A percentile compares a stretch with the other conserved stretches of the same genome.
Evolutionary conservation across 2,888 invertebrate species (phyloP).

Genomic region (Volucella zonaria): DNA sequence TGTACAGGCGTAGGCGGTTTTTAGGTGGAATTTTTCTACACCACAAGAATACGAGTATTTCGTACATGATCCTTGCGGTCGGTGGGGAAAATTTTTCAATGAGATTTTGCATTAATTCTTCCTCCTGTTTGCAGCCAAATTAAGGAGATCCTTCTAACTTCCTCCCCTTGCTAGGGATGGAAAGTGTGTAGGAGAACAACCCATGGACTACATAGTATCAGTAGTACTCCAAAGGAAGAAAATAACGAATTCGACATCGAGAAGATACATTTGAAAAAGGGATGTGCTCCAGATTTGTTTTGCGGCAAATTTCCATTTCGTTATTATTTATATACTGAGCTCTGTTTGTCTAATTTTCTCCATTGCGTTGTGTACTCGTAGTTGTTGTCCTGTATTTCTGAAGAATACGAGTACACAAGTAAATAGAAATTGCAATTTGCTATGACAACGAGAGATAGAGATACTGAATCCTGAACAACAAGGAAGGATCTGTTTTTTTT

Average conservation of each 20-base stretch:
- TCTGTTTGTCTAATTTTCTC: constrained; percentile 50
- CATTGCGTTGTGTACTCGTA: constrained; percentile 15
- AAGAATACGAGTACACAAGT: constrained; percentile 17
- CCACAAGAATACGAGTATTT: constrained; percentile 1
- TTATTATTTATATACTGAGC: constrained; percentile 3
- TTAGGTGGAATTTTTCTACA: neutral
- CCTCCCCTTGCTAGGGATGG: constrained; percentile 3
- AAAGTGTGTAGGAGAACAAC: neutral
- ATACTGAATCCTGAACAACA: neutral
- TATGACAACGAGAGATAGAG: constrained; percentile 12
- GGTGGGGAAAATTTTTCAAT: constrained; percentile 48
- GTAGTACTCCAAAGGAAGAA: constrained; percentile 16
- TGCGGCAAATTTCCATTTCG: neutral
- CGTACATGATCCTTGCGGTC: constrained; percentile 35
- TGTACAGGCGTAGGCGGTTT: neutral
- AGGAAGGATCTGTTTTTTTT: neutral
- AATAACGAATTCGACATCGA: constrained; percentile 18
- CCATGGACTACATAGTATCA: neutral
- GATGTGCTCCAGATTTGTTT: constrained; percentile 50
- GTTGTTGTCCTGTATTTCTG: constrained; percentile 13
- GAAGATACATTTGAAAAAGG: neutral
- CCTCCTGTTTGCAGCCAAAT: constrained; percentile 34
- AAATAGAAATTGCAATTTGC: constrained; percentile 29
- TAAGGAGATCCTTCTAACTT: constrained; percentile 17
- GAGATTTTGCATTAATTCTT: constrained; percentile 65